Evolutionary conservation across 2,888 invertebrate species (phyloP), one percentile per base, ranked within the genome.

Genomic region (Orthosia cruda): DNA sequence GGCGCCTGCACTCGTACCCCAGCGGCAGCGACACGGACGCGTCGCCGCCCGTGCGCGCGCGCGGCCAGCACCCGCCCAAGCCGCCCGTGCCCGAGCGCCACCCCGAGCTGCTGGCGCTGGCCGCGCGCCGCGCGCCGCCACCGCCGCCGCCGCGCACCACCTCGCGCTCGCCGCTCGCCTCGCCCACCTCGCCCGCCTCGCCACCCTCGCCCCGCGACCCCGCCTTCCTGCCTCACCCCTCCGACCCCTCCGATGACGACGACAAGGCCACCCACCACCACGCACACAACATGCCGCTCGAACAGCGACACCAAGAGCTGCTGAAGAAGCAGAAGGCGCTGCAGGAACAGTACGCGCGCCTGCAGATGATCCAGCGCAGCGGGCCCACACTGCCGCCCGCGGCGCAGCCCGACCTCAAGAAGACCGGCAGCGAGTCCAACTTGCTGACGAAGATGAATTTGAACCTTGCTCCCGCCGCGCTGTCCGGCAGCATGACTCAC

Each of bases 111-210:
- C 96, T 98, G 75, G 98, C 98, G 75, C 95, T 98, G 92, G 97
- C 98, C 61, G 97, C 97, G 20, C 97, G 97, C 75, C 97, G 98
- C 89, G 97, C 98, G 70, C 98, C 98, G 61, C 99, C 99, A 12
- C 99, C 99, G 23, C 99, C 99, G 49, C 99, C 99, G 47, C 99
- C 99, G n/a, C 97, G 99, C 85, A 99, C 99, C 86, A 98, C 98
- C 87, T 98, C 98, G 65, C 98, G 98, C 90, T 98, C 99, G 23
- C 99, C 99, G 1, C 96, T 99, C 88, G 98, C 98, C 40, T 98
- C 98, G 64, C 99, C 99, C 26, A 98, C 98, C 59, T 98, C 98
- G 83, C 98, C 98, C 32, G 97, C 97, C 89, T 94, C 91, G 73
- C 98, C 98, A 4, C 97, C 97, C 77, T 94, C 97, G 85, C 97